Base-by-base conservation (phyloP, 2,113 vertebrate genomes). In the Formicarius rufipectus region DNA sequence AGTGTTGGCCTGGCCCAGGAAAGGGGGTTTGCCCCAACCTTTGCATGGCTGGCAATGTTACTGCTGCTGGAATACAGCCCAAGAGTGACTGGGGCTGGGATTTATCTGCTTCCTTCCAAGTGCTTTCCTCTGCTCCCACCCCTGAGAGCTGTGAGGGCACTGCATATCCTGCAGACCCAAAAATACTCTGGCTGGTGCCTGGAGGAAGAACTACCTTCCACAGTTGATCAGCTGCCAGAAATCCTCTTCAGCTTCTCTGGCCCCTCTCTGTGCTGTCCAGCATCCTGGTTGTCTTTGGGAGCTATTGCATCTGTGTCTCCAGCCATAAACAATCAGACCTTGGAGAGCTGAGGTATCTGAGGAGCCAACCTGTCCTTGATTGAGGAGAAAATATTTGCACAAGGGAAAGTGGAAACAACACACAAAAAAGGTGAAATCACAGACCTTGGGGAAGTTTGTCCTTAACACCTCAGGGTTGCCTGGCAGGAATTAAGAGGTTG, bases 91-190 rank as follows among this genome's bases (percentile, higher is more conserved):
- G 0, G 0, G 76, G 56, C 68, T 67, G 56, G 52, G 66, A 31
- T 81, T 95, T 87, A 82, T 89, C 80, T 87, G 60, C 49, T 95
- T 95, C 91, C 89, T 94, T 89, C 84, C 69, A 71, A 92, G 39
- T 91, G 49, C 60, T 84, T 92, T 93, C 93, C 93, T 89, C 80
- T 87, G 91, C 66, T 92, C 73, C 89, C 81, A 78, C 91, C 80
- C 89, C 87, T 83, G 91, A 85, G 44, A 68, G 62, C 56, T 76
- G 52, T 1, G 4, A 91, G 60, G 73, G 89, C 73, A 92, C 39
- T 4, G 9, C 23, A 18, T 1, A 13, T 76, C 67, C 78, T 79
- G 74, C 0, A 4, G 28, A 37, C 60, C 50, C 59, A 10, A 55
- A 93, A 80, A 82, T 79, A 67, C 55, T 63, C 72, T 37, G 59